Conservation (phyloP, 92 coral and sea anemone genomes). For the Heliopora coerulea region DNA sequence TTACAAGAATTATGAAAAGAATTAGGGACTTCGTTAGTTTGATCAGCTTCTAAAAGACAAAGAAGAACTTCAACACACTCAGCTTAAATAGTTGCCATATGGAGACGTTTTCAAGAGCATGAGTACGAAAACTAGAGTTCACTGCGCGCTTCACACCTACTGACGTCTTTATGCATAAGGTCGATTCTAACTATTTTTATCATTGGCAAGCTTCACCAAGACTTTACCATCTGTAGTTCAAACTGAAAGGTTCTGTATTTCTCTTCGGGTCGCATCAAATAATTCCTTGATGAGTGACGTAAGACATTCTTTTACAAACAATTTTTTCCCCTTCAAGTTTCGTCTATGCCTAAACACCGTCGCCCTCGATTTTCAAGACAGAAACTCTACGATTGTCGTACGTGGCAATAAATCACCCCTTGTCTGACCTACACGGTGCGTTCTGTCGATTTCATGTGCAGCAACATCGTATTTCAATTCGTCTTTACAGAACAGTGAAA, state of each 20-base stretch:
- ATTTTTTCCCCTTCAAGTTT: slow-evolving; percentile 39
- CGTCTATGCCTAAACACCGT: slow-evolving; percentile 37
- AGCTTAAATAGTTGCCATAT: too few relatives aligned
- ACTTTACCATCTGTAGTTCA: slow-evolving; percentile 12
- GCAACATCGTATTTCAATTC: slow-evolving; percentile 10
- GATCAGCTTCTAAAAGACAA: too few relatives aligned
- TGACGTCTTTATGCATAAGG: too few relatives aligned
- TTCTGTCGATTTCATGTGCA: slow-evolving; percentile 5
- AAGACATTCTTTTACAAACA: neutral
- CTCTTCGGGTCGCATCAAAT: slow-evolving; percentile 9
- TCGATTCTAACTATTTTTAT: neutral
- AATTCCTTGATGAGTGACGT: neutral
- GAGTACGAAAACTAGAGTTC: too few relatives aligned
- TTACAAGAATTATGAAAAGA: too few relatives aligned
- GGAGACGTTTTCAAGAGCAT: too few relatives aligned
- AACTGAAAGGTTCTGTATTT: neutral
- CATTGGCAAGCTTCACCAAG: neutral
- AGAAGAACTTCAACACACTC: too few relatives aligned
- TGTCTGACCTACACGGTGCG: slow-evolving; percentile 6
- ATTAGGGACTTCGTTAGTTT: too few relatives aligned
- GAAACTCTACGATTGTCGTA: slow-evolving; percentile 14
- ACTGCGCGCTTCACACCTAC: too few relatives aligned
- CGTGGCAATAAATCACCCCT: slow-evolving; percentile 2
- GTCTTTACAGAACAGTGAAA: neutral
- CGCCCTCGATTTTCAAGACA: slow-evolving; percentile 29